phyloP scores from a whole-genome alignment of 2,797 vertebrate genomes.

The Cynodonichthys magdalenae region DNA sequence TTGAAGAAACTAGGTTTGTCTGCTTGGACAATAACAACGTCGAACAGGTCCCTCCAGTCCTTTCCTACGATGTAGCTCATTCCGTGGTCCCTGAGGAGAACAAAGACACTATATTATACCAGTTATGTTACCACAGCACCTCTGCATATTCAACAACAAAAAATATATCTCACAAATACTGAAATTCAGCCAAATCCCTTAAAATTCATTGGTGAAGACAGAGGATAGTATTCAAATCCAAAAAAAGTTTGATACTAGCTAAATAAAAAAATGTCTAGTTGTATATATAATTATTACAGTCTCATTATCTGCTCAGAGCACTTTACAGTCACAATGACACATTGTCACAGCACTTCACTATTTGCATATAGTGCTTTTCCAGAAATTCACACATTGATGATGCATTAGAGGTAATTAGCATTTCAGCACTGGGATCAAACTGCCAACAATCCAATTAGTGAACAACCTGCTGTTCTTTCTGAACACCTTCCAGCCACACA shows the following conservation, averaged over 20 bases:
- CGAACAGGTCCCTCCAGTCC: conserved; percentile 97
- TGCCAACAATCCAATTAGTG: background rate
- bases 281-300: background rate
- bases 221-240: background rate
- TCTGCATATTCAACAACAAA: too few species aligned
- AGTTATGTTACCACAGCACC: too few species aligned
- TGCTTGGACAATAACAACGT: conserved; percentile 96
- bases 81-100: conserved; percentile 87
- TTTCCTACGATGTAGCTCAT: conserved; percentile 96
- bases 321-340: background rate
- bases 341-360: background rate
- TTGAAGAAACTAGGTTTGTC: conserved; percentile 98
- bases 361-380: background rate
- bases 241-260: background rate
- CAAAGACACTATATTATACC: conserved; percentile 8
- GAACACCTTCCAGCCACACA: background rate
- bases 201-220: background rate
- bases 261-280: background rate
- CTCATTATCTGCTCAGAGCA: background rate
- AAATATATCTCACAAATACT: background rate
- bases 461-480: background rate
- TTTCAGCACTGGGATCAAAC: conserved; percentile 4
- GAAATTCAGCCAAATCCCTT: too few species aligned
- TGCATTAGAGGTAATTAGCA: background rate
- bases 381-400: conserved; percentile 3